Evolutionary conservation across 2,888 invertebrate genomes (phyloP), one percentile per base, ranked within the genome.

Genomic region (Tanypteryx hageni): DNA sequence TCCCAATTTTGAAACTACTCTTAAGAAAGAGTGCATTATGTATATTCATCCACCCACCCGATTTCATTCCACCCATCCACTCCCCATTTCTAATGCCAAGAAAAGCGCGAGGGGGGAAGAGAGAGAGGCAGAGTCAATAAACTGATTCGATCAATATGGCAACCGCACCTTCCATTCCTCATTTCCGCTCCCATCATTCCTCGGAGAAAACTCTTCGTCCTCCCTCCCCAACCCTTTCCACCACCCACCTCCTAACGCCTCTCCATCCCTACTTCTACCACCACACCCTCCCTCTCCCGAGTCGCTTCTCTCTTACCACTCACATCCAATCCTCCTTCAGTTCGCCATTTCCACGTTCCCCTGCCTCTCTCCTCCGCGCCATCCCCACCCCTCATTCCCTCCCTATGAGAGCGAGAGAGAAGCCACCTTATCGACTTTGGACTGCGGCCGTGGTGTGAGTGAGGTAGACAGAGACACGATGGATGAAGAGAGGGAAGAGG

Each of bases 141-240:
- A 86, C 86, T 86, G 86, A 86, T 86, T 86, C 86, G 86, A 86
- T 86, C 86, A 86, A 86, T 86, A 86, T 86, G 86, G 86, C 31
- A 86, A 61, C 86, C 86, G 86, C 86, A 86, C 86, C 86, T 86
- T 86, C 86, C 86, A 86, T 86, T 86, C 86, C 86, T 86, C 86
- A 86, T 86, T 86, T 86, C 86, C 86, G 86, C 31, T 86, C 57
- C 61, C 86, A 86, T 86, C 86, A 86, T 61, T 86, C 61, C 86
- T 31, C 61, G n/a, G 68, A 68, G 68, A 68, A 68, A 68, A 68
- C 68, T 68, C 68, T n/a, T 68, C 68, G 68, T 9, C 16, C 14
- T n/a, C 16, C 57, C 83, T 7, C 18, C 57, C 14, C 0, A 27
- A 9, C 27, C 14, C 16, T 16, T 4, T 44, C 27, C 2, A 9